Conservation (phyloP, 2,888 invertebrate genomes). For the Anorthoa munda region DNA sequence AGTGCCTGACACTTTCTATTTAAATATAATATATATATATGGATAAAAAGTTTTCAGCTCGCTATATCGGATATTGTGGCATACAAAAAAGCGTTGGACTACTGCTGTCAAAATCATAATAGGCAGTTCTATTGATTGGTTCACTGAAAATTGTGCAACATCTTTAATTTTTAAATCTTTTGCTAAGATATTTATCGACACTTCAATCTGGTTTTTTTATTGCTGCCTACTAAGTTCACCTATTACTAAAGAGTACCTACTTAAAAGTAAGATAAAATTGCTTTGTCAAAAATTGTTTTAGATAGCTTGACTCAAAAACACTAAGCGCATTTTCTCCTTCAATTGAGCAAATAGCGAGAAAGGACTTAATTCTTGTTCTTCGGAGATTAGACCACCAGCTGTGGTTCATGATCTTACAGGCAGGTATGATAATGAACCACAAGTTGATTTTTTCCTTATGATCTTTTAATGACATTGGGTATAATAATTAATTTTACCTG, state of each 20-base stretch:
- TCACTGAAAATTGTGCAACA: neutral
- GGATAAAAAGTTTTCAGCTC: constrained; percentile 19
- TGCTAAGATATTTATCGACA: neutral
- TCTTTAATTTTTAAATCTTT: constrained; percentile 5
- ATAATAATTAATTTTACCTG: too few species aligned
- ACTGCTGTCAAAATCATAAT: constrained; percentile 6
- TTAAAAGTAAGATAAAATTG: neutral
- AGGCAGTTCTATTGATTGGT: constrained; percentile 1
- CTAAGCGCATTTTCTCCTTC: neutral
- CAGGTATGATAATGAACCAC: too few species aligned
- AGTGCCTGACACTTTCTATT: constrained; percentile 58
- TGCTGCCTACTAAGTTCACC: neutral
- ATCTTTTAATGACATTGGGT: too few species aligned
- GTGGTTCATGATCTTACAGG: too few species aligned
- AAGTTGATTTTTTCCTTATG: too few species aligned
- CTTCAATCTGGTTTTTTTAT: neutral
- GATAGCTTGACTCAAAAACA: neutral
- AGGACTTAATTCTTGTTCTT: too few species aligned
- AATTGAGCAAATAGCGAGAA: neutral
- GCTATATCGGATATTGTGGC: constrained; percentile 8
- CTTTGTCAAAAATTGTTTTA: neutral
- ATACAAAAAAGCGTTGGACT: neutral
- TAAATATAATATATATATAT: constrained; percentile 35
- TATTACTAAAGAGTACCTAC: neutral
- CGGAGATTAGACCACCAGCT: too few species aligned